phyloP scores from a whole-genome alignment of 2,888 invertebrate species.

The Leucania comma region DNA sequence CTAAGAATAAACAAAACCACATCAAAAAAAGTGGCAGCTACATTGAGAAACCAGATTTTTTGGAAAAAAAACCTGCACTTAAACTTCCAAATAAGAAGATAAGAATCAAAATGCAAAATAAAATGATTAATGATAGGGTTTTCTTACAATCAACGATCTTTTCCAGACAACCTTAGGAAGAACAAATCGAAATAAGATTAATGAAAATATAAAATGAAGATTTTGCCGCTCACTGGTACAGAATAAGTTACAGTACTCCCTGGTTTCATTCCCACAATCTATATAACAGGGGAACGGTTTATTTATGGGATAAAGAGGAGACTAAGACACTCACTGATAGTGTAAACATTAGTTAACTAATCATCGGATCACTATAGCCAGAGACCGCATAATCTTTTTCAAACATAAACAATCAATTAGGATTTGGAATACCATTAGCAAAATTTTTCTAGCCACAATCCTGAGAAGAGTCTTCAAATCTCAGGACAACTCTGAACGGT shows the following conservation, averaged over 20 bases:
- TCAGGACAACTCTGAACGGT: no score
- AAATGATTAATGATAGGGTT: not conserved
- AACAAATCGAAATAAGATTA: not conserved
- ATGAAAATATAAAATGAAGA: not conserved
- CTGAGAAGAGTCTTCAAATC: no score
- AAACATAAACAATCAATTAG: no score
- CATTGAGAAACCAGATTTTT: not conserved
- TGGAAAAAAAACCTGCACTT: not conserved
- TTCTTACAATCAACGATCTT: not conserved
- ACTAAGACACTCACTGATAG: not conserved
- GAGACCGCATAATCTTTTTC: no score
- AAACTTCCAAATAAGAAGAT: not conserved
- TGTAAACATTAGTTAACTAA: not conserved
- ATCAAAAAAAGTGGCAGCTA: not conserved
- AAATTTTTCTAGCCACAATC: no score
- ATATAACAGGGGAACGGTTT: not conserved
- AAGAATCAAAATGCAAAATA: slow-evolving; percentile 4
- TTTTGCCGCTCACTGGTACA: not conserved
- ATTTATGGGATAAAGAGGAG: not conserved
- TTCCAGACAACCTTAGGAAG: not conserved
- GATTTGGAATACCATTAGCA: no score
- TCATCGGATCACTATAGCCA: not conserved
- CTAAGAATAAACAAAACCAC: not conserved
- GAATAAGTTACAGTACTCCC: no score
- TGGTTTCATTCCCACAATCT: not conserved